Conservation (phyloP, 2,888 invertebrate species). For the Andrena chrysosceles region DNA sequence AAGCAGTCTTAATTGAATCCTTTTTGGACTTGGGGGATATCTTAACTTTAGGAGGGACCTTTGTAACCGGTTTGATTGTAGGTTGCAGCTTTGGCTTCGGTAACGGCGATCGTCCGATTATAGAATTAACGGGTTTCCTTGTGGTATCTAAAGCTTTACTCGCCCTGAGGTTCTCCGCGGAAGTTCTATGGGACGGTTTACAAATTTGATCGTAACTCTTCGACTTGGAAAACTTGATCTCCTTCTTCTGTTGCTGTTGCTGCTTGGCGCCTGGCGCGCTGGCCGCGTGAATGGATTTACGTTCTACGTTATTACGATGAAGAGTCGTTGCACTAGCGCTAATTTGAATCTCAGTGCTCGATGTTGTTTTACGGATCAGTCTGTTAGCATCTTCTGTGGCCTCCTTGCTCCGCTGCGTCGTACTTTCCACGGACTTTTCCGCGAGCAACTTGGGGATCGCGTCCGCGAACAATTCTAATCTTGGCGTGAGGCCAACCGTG, state of each 20-base stretch:
- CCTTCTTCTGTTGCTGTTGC: constrained; percentile 52
- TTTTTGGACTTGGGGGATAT: constrained; percentile 65
- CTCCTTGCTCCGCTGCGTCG: constrained; percentile 51
- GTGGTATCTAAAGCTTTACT: constrained; percentile 62
- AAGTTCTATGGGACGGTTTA: constrained; percentile 71
- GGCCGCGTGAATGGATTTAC: constrained; percentile 55
- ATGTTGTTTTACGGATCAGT: constrained; percentile 17
- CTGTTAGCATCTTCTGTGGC: constrained; percentile 24
- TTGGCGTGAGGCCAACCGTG: constrained; percentile 80
- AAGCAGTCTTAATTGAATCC: constrained; percentile 68
- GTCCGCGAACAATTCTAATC: constrained; percentile 82
- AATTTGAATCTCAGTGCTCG: constrained; percentile 25
- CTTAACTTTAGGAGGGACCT: constrained; percentile 67
- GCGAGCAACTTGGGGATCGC: constrained; percentile 82
- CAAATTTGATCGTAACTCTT: constrained; percentile 81
- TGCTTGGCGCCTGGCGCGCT: constrained; percentile 66
- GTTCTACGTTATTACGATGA: constrained; percentile 34
- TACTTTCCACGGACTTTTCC: constrained; percentile 77
- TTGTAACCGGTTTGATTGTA: constrained; percentile 70
- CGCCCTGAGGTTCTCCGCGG: constrained; percentile 71
- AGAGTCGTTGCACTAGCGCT: neutral
- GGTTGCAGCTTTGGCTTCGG: constrained; percentile 68
- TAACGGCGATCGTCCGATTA: constrained; percentile 48
- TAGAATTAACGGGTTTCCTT: constrained; percentile 53
- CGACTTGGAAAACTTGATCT: constrained; percentile 75